Evolutionary conservation across 2,888 invertebrate genomes (phyloP), one percentile per base, ranked within the genome.

Genomic region (Drosophila peninsularis): DNA sequence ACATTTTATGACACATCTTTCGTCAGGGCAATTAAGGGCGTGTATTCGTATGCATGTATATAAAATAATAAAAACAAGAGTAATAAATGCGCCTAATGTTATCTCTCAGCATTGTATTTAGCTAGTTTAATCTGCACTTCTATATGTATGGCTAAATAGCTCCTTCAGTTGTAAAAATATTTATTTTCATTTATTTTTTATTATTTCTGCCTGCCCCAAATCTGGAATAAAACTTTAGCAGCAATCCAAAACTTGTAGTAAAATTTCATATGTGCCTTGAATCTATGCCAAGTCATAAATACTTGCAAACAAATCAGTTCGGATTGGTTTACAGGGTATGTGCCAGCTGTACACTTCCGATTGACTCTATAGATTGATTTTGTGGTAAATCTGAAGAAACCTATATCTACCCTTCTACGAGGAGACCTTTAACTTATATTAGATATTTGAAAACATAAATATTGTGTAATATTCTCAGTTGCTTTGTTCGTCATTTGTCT

Each of bases 1-100:
- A 80, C 70, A 61, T 79, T 86, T 81, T 79, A 77, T 66, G 58
- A 50, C 53, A 44, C 36, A 34, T 52, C 45, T 52, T 69, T 55
- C 53, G 49, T 64, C 19, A 27, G 36, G 19, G 41, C 62, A 65
- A 55, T 61, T 71, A 61, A 58, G 47, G 34, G 19, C 52, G 5
- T 39, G 17, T 11, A 13, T 24, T 24, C 4, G 21, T 39, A 13
- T 27, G 24, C 32, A n/a, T 19, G 19, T 32, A 27, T n/a, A n/a
- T 24, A 39, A 53, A 32, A 39, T 42, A n/a, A 5, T 11, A 44
- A 14, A 17, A 53, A 63, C 27, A 30, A 42, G 36, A 32, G 19
- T 21, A 55, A 57, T 27, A 30, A 63, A 37, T 53, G 11, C 14
- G 27, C 21, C 24, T 19, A 34, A 37, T 53, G 39, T 34, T 58